These are phyloP conservation scores for Tapera naevia DNA, from an alignment of 2,797 vertebrate genomes.

Conservation along the genomic window DNA sequence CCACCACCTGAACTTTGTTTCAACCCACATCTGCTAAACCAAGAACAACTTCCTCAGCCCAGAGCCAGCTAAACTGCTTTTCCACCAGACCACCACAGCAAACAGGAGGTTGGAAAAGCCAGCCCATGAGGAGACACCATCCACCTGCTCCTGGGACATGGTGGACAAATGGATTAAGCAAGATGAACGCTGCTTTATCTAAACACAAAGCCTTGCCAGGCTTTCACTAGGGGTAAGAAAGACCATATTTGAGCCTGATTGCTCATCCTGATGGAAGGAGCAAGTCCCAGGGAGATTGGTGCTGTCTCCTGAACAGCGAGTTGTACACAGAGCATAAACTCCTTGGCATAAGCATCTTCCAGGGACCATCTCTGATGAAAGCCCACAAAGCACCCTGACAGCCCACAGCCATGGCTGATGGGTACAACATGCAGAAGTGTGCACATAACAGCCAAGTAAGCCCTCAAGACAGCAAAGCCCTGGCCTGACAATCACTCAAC, in stretches of 20 bases:
- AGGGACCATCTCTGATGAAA: neutral
- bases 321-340: neutral
- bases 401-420: rapidly evolving
- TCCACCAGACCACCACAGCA: neutral
- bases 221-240: neutral
- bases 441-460: rapidly evolving
- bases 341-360: neutral
- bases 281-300: neutral
- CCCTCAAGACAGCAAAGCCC: rapidly evolving
- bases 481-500: neutral
- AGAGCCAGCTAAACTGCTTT: neutral
- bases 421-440: rapidly evolving
- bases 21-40: neutral
- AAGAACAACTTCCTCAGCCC: neutral
- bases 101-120: neutral
- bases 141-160: rapidly evolving
- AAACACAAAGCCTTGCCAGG: neutral
- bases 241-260: rapidly evolving
- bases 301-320: rapidly evolving
- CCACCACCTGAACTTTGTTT: neutral
- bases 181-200: rapidly evolving
- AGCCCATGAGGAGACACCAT: rapidly evolving
- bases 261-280: neutral
- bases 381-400: neutral
- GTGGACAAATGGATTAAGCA: rapidly evolving